Conservation (phyloP, 2,797 vertebrate species). For the Eidolon dupreanum region DNA sequence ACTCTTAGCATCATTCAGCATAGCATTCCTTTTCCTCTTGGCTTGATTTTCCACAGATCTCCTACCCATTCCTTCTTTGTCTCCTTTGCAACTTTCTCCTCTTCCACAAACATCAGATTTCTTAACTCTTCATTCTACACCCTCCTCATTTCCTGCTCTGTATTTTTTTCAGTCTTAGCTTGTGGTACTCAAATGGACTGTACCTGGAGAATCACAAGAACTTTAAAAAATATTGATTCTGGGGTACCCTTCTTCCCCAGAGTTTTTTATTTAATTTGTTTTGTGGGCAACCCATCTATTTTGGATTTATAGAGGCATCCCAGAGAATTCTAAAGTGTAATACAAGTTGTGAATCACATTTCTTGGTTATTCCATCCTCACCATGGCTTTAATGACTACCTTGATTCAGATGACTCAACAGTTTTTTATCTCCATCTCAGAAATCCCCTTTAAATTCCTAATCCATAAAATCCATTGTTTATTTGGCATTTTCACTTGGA, state of each 20-base stretch:
- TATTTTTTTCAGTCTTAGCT: not conserved
- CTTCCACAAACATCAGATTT: not conserved
- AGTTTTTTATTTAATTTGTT: not conserved
- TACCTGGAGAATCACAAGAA: not conserved
- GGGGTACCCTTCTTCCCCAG: not conserved
- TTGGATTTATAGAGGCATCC: not conserved
- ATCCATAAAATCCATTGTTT: not conserved
- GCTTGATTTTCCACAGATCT: not conserved
- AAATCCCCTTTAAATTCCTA: not conserved
- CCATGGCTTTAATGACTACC: not conserved
- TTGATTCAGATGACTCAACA: constrained; percentile 2
- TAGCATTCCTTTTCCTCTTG: not conserved
- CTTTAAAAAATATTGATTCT: not conserved
- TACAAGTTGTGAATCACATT: not conserved
- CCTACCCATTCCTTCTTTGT: not conserved
- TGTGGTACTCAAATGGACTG: not conserved
- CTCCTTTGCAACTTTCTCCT: not conserved
- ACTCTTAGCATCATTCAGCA: not conserved
- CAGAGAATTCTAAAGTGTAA: not conserved
- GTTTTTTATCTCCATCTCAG: not conserved
- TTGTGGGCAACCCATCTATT: not conserved
- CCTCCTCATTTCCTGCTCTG: not conserved
- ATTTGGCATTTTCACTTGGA: not conserved
- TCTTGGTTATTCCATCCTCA: not conserved
- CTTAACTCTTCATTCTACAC: not conserved